phyloP scores from a whole-genome alignment of 2,113 vertebrate genomes.

The Phaetusa simplex region DNA sequence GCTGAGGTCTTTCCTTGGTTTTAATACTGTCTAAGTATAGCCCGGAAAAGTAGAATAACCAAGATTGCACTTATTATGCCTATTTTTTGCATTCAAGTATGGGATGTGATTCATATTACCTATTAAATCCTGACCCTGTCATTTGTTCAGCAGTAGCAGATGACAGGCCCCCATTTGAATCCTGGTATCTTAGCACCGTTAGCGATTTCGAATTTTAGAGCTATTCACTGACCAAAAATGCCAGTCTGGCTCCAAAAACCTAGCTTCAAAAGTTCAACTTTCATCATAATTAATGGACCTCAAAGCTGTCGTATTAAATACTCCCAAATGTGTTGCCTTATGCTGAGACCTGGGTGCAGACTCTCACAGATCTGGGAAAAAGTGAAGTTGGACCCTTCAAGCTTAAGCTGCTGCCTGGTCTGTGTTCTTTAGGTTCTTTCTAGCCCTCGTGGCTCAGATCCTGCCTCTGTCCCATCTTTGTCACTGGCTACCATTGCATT shows the following conservation, averaged over 20 bases:
- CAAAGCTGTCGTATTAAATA: neutral
- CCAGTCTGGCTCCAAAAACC: neutral
- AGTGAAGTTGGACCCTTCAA: neutral
- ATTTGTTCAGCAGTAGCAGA: neutral
- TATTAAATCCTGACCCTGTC: neutral
- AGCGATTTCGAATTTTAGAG: neutral
- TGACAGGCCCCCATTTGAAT: neutral
- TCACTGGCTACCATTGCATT: neutral
- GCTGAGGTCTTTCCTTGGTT: neutral
- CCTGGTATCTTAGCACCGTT: neutral
- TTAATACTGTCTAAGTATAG: neutral
- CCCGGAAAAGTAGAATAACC: neutral
- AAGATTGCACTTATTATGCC: neutral
- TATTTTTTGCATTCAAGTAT: neutral
- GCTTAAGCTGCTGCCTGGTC: neutral
- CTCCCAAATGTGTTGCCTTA: neutral
- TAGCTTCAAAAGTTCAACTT: neutral
- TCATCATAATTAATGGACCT: neutral
- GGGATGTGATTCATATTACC: neutral
- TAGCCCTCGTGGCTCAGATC: neutral
- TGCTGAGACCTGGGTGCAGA: neutral
- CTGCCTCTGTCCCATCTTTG: neutral
- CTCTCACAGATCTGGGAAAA: neutral
- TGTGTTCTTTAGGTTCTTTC: neutral
- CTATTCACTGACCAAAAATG: neutral